Base-by-base conservation (phyloP, 2,888 invertebrate species). In the Agrotis puta region DNA sequence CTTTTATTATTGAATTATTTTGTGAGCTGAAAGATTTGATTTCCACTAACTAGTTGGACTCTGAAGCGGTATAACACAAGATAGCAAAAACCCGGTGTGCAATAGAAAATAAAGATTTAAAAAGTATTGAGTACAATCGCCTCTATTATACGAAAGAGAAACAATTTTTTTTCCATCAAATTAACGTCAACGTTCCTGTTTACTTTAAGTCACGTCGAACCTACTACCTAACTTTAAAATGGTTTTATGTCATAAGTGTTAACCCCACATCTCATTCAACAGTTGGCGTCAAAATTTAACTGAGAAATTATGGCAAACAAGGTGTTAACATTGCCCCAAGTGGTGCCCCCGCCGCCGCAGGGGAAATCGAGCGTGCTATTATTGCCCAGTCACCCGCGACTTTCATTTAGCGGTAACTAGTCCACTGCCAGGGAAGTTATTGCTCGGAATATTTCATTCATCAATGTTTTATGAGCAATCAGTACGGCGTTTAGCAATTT, bases 311-410 rank as follows among this genome's bases (percentile, higher is more conserved):
- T 64, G 54, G 14, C 63, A 78, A 65, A 68, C 70, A 68, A 71
- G 70, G 73, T 81, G 78, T 66, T 64, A 82, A 79, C 64, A 62
- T 67, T 53, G 64, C 61, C n/a, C 33, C 53, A 20, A 64, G 79
- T 48, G 43, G 47, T 63, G 51, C 47, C 78, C 45, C 74, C 57
- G 62, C 24, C 33, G 33, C n/a, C 43, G 33, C n/a, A 4, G 18
- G 64, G 82, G 74, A 79, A 82, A 79, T 79, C 82, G 79, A 82
- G 79, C 79, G 79, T 73, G 79, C 2, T 22, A 18, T 33, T 64
- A 82, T 79, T 63, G 79, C 62, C 47, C 79, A 82, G 82, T 78
- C 82, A 82, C 64, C 79, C 79, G 57, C 20, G 1, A 61, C 74
- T 58, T 79, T 67, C 82, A 79, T 82, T 72, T 77, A 64, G 54